Base-by-base conservation (phyloP, 2,113 vertebrate species). In the Burhinus bistriatus region DNA sequence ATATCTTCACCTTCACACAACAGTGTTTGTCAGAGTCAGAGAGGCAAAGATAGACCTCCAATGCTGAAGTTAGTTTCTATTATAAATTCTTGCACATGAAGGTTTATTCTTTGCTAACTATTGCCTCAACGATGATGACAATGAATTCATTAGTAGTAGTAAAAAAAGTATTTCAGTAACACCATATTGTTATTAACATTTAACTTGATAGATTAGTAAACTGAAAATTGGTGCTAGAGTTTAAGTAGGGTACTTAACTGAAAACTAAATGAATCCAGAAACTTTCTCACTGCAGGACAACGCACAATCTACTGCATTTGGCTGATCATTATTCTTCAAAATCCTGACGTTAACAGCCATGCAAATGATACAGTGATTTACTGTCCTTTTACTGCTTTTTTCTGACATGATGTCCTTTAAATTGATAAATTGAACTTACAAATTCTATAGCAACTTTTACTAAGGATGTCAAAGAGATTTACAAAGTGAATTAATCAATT, bases 401-500 rank as follows among this genome's bases (percentile, higher is more conserved):
- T 47, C 40, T 30, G 69, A 22, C 12, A 29, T 15, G 5, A 69
- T 83, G 89, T 68, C 47, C 16, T 26, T 40, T 80, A 38, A 69
- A 69, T 17, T 65, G 18, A 80, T 69, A 75, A 91, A 91, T 21
- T 59, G 17, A 78, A 71, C 44, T 40, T 25, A 30, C 1, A 65
- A 79, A 68, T 79, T 85, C 34, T 36, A 23, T 16, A 73, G 21
- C 18, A 70, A 70, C 42, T 87, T 94, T 65, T 27, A 69, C 22
- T 29, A 65, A 72, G 30, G 47, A 49, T 42, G 70, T 52, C 78
- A 90, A 71, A 94, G 11, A 85, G 51, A 27, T 69, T 87, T 59
- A 81, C 15, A 58, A 71, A 95, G 45, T 57, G n/a, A 95, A 89
- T 83, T 86, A 78, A 70, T 77, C 64, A 89, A 81, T 92, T 89